Conservation (phyloP, 2,888 invertebrate species). For the Tromatobia lineatoria region DNA sequence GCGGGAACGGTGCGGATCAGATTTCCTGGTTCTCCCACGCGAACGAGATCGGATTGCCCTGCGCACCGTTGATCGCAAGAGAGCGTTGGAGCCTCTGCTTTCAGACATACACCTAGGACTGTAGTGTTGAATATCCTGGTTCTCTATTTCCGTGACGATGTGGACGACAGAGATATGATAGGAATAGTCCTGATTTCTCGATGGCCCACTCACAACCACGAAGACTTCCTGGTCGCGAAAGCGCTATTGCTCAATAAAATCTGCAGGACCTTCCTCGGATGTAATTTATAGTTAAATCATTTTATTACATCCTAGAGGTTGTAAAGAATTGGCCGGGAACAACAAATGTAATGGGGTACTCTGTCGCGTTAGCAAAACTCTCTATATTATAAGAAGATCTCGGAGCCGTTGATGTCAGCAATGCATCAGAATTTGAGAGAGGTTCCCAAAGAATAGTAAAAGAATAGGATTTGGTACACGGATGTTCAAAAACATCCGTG, state of each 20-base stretch:
- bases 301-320: constrained; percentile 37
- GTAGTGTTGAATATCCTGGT: constrained; percentile 60
- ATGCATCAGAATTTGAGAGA: too few species aligned
- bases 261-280: constrained; percentile 40
- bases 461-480: too few species aligned
- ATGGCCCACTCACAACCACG: constrained; percentile 63
- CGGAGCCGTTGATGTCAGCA: too few species aligned
- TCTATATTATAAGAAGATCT: too few species aligned
- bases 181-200: constrained; percentile 71
- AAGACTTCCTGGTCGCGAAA: constrained; percentile 63
- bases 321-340: constrained; percentile 24
- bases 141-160: constrained; percentile 49
- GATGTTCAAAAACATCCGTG: too few species aligned
- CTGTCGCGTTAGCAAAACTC: too few species aligned
- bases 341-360: background rate
- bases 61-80: constrained; percentile 58
- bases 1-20: constrained; percentile 58
- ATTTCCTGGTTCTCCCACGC: constrained; percentile 74
- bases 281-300: constrained; percentile 43
- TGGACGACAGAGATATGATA: constrained; percentile 56
- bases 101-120: constrained; percentile 24
- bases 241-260: constrained; percentile 41
- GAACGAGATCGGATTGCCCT: constrained; percentile 70
- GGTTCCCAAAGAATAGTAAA: too few species aligned
- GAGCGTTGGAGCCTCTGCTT: constrained; percentile 48